Evolutionary conservation across 2,888 invertebrate species (phyloP).

Genomic region (Napeogenes sylphis): DNA sequence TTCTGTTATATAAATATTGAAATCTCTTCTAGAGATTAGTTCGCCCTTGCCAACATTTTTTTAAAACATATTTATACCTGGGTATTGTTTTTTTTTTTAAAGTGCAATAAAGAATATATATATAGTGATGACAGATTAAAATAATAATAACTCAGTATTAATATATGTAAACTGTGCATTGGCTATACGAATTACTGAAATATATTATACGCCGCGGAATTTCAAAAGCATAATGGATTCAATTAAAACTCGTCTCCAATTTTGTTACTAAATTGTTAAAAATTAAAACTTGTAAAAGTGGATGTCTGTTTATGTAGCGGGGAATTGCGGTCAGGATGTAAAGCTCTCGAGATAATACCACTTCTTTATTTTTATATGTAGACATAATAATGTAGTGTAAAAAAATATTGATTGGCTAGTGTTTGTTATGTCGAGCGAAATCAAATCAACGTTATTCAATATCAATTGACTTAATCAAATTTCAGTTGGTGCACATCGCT

Average conservation of each 20-base stretch:
- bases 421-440: neutral
- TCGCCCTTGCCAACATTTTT: too few relatives aligned
- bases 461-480: conserved; percentile 1
- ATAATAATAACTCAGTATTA: neutral
- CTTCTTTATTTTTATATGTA: too few relatives aligned
- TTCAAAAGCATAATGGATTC: too few relatives aligned
- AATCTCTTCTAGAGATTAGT: too few relatives aligned
- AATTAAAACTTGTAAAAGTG: conserved; percentile 12
- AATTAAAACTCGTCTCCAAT: too few relatives aligned
- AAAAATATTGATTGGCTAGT: neutral
- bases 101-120: too few relatives aligned
- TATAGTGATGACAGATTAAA: neutral
- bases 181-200: conserved; percentile 4
- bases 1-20: too few relatives aligned
- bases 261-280: too few relatives aligned
- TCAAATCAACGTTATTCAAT: conserved; percentile 1
- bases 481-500: neutral
- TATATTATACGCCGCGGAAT: conserved; percentile 15
- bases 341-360: neutral
- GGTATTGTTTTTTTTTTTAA: too few relatives aligned
- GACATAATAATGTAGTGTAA: too few relatives aligned
- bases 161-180: neutral
- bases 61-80: too few relatives aligned
- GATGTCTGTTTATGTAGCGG: conserved; percentile 22
- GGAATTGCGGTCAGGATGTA: conserved; percentile 4